Evolutionary conservation across 2,888 invertebrate species (phyloP), one percentile per base, ranked within the genome.

Genomic region (Tetranychus piercei): DNA sequence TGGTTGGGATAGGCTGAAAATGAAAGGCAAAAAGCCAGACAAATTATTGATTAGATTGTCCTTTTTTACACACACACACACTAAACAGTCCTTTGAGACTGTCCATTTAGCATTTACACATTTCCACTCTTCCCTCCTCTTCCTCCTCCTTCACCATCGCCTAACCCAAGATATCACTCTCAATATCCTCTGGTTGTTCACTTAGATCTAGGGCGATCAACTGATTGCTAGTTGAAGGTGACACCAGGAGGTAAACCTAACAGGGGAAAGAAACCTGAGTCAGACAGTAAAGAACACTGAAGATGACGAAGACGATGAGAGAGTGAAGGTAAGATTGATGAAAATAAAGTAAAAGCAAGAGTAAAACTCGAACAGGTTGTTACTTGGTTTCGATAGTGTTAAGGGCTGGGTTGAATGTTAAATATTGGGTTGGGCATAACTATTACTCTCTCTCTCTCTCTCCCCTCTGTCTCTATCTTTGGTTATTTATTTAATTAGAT

Each of bases 1-100:
- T 34, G n/a, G n/a, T n/a, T n/a, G 34, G 34, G 34, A 3, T 34
- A 34, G 34, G 34, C 34, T 34, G 34, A 34, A 34, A 34, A 34
- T 34, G 34, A 34, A 34, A 34, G 34, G 34, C 34, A 34, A 34
- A 34, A 34, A 5, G 34, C 34, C 34, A 23, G 69, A 20, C 34
- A 23, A 23, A 69, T 11, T 23, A 23, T 69, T 69, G 69, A 69
- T 69, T 23, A 69, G 69, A 69, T 69, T 69, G 20, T 20, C 69
- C 67, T 9, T 23, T 23, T 20, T 69, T 23, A 11, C 6, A 23
- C 11, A 20, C 69, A 20, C 20, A 69, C 69, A 20, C 11, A 22
- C 11, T 69, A 5, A 11, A 69, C 20, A 23, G 20, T 23, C 69
- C 69, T 69, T 23, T 23, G 20, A 20, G 69, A 20, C 11, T 23